Evolutionary conservation across 30 jellyfish, hydroid and myxozoan genomes (phyloP).

Genomic region (Chrysaora quinquecirrha): DNA sequence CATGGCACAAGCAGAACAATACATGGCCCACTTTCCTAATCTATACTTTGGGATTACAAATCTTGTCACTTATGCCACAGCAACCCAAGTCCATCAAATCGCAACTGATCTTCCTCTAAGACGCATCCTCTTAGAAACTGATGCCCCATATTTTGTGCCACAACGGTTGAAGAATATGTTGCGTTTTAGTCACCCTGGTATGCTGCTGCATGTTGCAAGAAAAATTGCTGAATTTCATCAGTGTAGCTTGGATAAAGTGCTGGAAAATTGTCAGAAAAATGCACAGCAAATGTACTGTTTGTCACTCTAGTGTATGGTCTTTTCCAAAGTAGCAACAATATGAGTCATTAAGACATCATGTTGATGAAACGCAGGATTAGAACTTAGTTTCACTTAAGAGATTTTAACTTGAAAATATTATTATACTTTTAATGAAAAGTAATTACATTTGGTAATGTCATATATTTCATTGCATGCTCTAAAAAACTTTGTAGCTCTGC

Average conservation of each 20-base stretch:
- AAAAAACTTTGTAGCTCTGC: too few relatives aligned
- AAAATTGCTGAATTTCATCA: slow-evolving; percentile 70
- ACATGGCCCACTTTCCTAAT: slow-evolving; percentile 74
- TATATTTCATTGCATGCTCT: too few relatives aligned
- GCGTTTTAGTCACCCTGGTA: slow-evolving; percentile 81
- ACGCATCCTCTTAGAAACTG: slow-evolving; percentile 84
- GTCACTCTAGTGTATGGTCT: too few relatives aligned
- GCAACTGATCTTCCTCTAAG: slow-evolving; percentile 82
- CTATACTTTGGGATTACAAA: slow-evolving; percentile 93
- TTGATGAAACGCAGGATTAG: too few relatives aligned
- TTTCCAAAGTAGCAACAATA: too few relatives aligned
- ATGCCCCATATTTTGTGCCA: slow-evolving; percentile 98
- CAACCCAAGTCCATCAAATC: slow-evolving; percentile 80
- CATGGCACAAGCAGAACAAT: slow-evolving; percentile 61
- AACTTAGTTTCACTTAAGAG: too few relatives aligned
- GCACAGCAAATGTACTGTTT: slow-evolving; percentile 65
- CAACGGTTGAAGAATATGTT: slow-evolving; percentile 35
- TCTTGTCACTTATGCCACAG: slow-evolving; percentile 81
- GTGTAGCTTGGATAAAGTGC: slow-evolving; percentile 57
- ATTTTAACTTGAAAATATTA: too few relatives aligned
- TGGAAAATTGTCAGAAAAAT: slow-evolving; percentile 71
- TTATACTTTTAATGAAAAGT: too few relatives aligned
- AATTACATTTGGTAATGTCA: too few relatives aligned
- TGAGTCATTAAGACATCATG: too few relatives aligned
- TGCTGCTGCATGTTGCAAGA: slow-evolving; percentile 77